A percentile compares a stretch with the other conserved stretches of the same genome.
Conservation (phyloP, 2,888 invertebrate species). For the Geophilus truncorum region DNA sequence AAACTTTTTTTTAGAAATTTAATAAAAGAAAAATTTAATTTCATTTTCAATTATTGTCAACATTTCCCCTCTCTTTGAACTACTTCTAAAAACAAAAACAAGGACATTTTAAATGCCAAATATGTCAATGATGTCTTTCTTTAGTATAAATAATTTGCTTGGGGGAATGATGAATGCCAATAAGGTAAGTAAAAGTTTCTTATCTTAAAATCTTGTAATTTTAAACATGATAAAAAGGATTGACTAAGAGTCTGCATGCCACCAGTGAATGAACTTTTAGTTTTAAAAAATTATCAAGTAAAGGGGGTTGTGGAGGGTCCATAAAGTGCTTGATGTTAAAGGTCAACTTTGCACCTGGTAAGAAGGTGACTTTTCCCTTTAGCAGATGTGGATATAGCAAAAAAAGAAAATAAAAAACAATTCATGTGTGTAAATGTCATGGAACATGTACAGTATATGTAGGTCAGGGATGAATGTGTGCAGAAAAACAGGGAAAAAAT, state of each 20-base stretch:
- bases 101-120: not conserved
- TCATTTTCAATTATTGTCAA: not conserved
- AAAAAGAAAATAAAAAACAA: not conserved
- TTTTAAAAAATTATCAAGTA: too few relatives aligned
- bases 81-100: not conserved
- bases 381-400: not conserved
- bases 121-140: not conserved
- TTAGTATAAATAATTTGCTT: not conserved
- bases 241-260: not conserved
- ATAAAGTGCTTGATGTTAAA: not conserved
- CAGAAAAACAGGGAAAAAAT: not conserved
- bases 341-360: not conserved
- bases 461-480: not conserved
- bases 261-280: not conserved
- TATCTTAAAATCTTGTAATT: not conserved
- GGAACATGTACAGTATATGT: not conserved
- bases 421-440: constrained; percentile 5
- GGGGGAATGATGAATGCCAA: not conserved
- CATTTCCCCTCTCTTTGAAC: too few relatives aligned
- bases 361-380: not conserved
- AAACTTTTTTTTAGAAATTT: too few relatives aligned
- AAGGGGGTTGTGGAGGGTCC: too few relatives aligned
- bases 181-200: not conserved
- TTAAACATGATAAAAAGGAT: not conserved
- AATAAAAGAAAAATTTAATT: not conserved